Conservation (phyloP, 2,113 vertebrate genomes). For the Trichechus manatus region DNA sequence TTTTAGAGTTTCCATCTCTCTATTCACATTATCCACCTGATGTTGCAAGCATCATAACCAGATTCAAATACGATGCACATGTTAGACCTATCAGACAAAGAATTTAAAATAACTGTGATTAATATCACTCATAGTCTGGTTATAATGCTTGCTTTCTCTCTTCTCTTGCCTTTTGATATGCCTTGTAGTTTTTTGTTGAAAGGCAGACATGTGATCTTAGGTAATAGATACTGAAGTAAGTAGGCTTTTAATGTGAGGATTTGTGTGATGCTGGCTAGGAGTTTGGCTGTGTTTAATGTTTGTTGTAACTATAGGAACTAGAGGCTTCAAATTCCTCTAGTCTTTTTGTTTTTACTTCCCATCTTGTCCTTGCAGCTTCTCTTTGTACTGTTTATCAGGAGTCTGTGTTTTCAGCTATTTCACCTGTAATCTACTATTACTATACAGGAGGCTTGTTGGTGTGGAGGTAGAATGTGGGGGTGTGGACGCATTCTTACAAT, state of each 20-base stretch:
- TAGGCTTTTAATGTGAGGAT: neutral
- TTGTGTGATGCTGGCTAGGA: neutral
- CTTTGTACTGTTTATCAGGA: neutral
- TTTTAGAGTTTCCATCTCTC: too few species aligned
- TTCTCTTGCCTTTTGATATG: neutral
- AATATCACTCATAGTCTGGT: neutral
- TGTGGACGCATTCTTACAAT: too few species aligned
- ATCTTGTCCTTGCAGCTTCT: neutral
- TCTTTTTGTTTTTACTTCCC: neutral
- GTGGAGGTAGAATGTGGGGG: neutral
- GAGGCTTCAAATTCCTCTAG: too few species aligned
- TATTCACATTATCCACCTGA: too few species aligned
- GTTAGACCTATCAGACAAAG: too few species aligned
- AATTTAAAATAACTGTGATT: too few species aligned
- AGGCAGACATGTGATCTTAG: neutral
- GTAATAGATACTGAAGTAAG: neutral
- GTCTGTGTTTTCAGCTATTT: neutral
- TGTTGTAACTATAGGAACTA: neutral
- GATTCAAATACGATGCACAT: too few species aligned
- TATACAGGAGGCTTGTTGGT: neutral
- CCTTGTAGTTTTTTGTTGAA: neutral
- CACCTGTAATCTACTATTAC: neutral
- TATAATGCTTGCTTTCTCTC: neutral
- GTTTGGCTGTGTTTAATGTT: neutral
- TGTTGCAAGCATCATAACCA: too few species aligned